Conservation (phyloP, 2,797 vertebrate genomes). For the Tapirus indicus region DNA sequence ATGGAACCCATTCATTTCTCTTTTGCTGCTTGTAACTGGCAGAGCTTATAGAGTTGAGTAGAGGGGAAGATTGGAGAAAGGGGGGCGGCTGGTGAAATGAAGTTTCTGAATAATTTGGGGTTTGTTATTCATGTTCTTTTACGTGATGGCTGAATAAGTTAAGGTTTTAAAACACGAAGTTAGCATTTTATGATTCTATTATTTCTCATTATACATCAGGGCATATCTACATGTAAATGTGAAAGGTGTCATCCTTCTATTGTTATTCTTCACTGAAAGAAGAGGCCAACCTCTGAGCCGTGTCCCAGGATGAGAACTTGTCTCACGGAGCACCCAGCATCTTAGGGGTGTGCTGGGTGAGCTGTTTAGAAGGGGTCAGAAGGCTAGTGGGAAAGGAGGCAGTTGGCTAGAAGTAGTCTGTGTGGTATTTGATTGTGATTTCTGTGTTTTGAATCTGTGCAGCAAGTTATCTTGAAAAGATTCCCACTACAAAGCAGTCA, state of each 20-base stretch:
- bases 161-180: background rate
- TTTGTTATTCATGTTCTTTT: background rate
- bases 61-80: background rate
- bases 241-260: background rate
- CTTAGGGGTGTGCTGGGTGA: background rate
- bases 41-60: background rate
- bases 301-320: background rate
- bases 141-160: background rate
- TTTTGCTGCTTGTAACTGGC: background rate
- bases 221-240: background rate
- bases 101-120: background rate
- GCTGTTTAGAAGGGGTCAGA: background rate
- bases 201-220: background rate
- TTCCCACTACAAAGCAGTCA: background rate
- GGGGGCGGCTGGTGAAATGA: background rate
- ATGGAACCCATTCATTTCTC: background rate
- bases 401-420: background rate
- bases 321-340: background rate
- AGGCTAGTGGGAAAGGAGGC: background rate
- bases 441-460: background rate
- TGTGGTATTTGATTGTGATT: background rate
- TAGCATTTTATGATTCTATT: background rate
- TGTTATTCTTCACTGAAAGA: background rate
- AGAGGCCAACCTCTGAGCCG: background rate
- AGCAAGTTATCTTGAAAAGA: background rate